Evolutionary conservation across 2,888 invertebrate genomes (phyloP).

Genomic region (Phrixothrix hirtus): DNA sequence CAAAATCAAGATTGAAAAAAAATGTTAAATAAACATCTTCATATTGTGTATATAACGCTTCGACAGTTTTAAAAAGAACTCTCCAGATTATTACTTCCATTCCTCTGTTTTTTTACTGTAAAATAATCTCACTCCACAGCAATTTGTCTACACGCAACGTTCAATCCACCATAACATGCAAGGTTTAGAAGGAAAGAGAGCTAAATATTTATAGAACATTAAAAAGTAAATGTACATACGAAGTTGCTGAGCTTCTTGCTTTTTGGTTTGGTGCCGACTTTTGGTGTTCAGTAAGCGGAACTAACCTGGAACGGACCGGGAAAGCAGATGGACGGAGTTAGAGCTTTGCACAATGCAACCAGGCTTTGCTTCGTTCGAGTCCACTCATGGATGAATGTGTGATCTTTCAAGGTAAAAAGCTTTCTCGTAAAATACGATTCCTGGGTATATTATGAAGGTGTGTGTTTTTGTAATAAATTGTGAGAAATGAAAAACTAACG

Average conservation of each 20-base stretch:
- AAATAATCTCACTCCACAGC: constrained; percentile 17
- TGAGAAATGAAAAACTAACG: constrained; percentile 4
- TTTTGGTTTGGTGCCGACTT: constrained; percentile 37
- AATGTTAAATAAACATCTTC: constrained; percentile 35
- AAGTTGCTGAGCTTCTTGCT: constrained; percentile 35
- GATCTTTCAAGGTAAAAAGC: constrained; percentile 34
- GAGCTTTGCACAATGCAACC: constrained; percentile 33
- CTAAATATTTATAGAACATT: constrained; percentile 28
- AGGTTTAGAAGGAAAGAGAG: constrained; percentile 23
- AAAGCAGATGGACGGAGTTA: constrained; percentile 42
- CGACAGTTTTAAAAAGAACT: constrained; percentile 39
- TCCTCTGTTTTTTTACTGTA: constrained; percentile 32
- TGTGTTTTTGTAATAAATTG: constrained; percentile 19
- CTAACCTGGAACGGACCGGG: constrained; percentile 57
- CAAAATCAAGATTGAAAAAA: constrained; percentile 26
- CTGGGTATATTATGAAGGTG: constrained; percentile 15
- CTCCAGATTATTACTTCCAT: constrained; percentile 39
- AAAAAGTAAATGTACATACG: constrained; percentile 28
- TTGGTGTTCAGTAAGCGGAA: constrained; percentile 54
- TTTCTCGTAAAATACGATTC: constrained; percentile 28
- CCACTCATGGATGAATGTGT: constrained; percentile 38
- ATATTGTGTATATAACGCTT: constrained; percentile 39
- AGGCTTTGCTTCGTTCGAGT: constrained; percentile 34
- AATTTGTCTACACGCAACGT: constrained; percentile 18
- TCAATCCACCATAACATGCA: constrained; percentile 5